Evolutionary conservation across 2,797 vertebrate genomes (phyloP).

Genomic region (Myoxocephalus aenaeus): DNA sequence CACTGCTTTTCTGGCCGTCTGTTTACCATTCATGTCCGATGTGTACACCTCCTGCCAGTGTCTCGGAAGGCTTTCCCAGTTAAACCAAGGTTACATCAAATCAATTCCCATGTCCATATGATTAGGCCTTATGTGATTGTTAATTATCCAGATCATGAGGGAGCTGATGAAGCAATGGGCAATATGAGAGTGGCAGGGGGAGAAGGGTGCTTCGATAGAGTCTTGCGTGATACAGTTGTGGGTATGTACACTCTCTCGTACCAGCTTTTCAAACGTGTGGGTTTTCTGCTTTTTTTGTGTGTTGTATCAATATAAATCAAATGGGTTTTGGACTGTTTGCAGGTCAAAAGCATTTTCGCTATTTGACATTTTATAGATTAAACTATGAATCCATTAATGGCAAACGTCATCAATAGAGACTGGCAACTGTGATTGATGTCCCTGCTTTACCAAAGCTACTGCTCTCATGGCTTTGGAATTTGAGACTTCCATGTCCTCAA

Average conservation of each 20-base stretch:
- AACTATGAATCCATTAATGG: not conserved
- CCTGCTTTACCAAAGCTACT: constrained; percentile 4
- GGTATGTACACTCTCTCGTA: not conserved
- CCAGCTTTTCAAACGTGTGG: not conserved
- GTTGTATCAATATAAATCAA: not conserved
- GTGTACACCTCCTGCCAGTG: constrained; percentile 40
- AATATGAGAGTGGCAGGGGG: constrained; percentile 20
- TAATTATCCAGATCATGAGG: constrained; percentile 68
- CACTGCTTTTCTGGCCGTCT: constrained; percentile 38
- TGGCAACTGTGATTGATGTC: not conserved
- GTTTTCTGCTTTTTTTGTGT: not conserved
- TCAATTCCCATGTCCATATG: constrained; percentile 63
- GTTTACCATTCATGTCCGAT: constrained; percentile 54
- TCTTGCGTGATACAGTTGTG: constrained; percentile 5
- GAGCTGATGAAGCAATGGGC: constrained; percentile 45
- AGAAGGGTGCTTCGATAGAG: constrained; percentile 18
- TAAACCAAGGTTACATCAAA: constrained; percentile 79
- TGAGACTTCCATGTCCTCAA: not conserved
- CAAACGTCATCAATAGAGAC: not conserved
- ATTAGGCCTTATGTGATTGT: constrained; percentile 72
- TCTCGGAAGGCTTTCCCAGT: constrained; percentile 56
- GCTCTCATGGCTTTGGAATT: constrained; percentile 6
- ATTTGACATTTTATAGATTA: not conserved
- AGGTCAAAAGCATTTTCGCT: not conserved
- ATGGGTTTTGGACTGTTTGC: not conserved